Base-by-base conservation (phyloP, 1,140 invertebrate genomes). In the Zaprionus davidi region DNA sequence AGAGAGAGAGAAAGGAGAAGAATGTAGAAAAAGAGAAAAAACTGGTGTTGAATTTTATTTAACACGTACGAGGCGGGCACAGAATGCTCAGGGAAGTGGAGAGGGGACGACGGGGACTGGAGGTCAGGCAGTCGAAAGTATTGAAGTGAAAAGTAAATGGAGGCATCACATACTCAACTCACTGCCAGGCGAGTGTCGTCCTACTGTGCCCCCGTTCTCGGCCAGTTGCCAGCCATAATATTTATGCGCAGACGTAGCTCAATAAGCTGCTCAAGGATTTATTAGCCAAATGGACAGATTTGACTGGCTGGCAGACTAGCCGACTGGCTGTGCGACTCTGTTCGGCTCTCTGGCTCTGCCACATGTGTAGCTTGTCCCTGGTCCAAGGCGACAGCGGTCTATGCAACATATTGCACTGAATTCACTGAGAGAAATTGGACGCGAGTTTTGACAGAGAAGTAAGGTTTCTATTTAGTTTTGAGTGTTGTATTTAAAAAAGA, bases 191-290 rank as follows among this genome's bases (percentile, higher is more conserved):
- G 53, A 64, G 24, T 58, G 59, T 71, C 59, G 59, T 62, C 51
- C 49, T 53, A 6, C 44, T 57, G 5, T 22, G 55, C 59, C 24
- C 55, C 64, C 67, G 41, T 59, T 34, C 78, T 65, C 70, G 74
- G 58, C 71, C 81, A 75, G 78, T 76, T 83, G 75, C 71, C 78
- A 78, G 70, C 74, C 80, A 78, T 76, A 82, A 86, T 86, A 88
- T 91, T 91, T 91, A 91, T 91, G 78, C 79, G 82, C 83, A 90
- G 90, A 92, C 90, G 81, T 82, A 82, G 75, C 79, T 90, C 84
- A 90, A 92, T 92, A 92, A 92, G 91, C 91, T 92, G 82, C 87
- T 91, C 83, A 91, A 91, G 86, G 91, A 92, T 92, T 92, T 92
- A 92, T 92, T 92, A 90, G 90, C 79, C 79, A 86, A 92, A 92